A percentile compares a stretch with the other conserved stretches of the same genome.
Evolutionary conservation across 1,140 invertebrate genomes (phyloP).

Genomic region (Mya arenaria): DNA sequence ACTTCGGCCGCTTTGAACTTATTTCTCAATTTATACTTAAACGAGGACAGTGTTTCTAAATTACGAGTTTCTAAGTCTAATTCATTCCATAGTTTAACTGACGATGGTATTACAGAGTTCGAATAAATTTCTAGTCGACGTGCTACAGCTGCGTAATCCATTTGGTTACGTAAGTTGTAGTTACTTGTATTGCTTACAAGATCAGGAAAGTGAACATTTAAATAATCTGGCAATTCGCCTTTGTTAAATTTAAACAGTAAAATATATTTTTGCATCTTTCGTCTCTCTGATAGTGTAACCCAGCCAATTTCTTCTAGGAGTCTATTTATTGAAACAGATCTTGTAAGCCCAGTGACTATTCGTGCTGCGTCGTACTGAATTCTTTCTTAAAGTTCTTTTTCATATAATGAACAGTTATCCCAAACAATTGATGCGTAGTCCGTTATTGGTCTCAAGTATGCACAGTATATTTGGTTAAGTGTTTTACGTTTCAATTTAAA

Average conservation of each 20-base stretch:
- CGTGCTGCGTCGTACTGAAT: conserved; percentile 24
- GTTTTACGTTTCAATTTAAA: conserved; percentile 18
- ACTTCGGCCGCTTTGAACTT: too few species aligned
- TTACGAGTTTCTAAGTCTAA: too few species aligned
- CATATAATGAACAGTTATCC: conserved; percentile 13
- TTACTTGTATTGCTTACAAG: too few species aligned
- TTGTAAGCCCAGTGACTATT: conserved; percentile 19
- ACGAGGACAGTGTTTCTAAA: too few species aligned
- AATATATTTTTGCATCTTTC: conserved; percentile 23
- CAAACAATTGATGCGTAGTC: conserved; percentile 21
- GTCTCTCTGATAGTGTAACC: neutral
- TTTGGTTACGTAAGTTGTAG: too few species aligned
- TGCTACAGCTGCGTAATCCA: too few species aligned
- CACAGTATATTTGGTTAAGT: conserved; percentile 22
- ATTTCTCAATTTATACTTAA: too few species aligned
- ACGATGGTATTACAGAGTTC: too few species aligned
- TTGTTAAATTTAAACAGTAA: conserved; percentile 1
- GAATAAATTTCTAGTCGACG: too few species aligned
- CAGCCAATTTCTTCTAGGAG: conserved; percentile 22
- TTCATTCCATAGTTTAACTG: too few species aligned
- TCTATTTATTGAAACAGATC: neutral
- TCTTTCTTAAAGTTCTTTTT: conserved; percentile 19
- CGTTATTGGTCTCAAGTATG: conserved; percentile 18
- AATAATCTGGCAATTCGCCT: neutral
- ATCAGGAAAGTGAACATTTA: neutral